These are phyloP conservation scores for Diaprepes abbreviatus DNA, from an alignment of 2,888 invertebrate genomes.

Conservation along the genomic window DNA sequence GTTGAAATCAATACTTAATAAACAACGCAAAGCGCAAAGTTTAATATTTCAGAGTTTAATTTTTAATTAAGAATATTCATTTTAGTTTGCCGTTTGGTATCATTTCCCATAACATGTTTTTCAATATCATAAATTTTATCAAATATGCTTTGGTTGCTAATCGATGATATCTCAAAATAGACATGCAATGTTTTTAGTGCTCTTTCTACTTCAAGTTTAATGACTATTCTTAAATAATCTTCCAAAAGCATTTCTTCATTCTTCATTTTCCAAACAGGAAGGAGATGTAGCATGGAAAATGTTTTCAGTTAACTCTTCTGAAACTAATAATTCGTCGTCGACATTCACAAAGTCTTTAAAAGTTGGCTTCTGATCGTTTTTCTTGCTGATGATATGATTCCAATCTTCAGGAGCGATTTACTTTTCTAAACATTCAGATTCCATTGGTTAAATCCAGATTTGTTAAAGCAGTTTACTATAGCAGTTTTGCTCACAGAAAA, in stretches of 20 bases:
- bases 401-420: background rate
- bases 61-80: too few relatives aligned
- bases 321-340: background rate
- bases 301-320: background rate
- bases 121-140: background rate
- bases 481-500: conserved; percentile 1
- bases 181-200: conserved; percentile 20
- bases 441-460: background rate
- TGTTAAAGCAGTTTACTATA: background rate
- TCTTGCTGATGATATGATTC: background rate
- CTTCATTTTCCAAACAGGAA: too few relatives aligned
- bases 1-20: background rate
- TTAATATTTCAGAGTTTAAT: too few relatives aligned
- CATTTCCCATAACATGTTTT: too few relatives aligned
- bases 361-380: background rate
- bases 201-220: conserved; percentile 20
- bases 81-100: too few relatives aligned
- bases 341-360: background rate
- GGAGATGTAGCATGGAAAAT: too few relatives aligned
- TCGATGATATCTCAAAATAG: conserved; percentile 29
- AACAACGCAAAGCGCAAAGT: too few relatives aligned
- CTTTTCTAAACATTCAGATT: background rate
- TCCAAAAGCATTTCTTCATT: background rate
- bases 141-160: conserved; percentile 19
- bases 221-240: conserved; percentile 18